These are phyloP conservation scores for Hemiscyllium ocellatum DNA, from an alignment of 2,113 vertebrate genomes.

Conservation along the genomic window DNA sequence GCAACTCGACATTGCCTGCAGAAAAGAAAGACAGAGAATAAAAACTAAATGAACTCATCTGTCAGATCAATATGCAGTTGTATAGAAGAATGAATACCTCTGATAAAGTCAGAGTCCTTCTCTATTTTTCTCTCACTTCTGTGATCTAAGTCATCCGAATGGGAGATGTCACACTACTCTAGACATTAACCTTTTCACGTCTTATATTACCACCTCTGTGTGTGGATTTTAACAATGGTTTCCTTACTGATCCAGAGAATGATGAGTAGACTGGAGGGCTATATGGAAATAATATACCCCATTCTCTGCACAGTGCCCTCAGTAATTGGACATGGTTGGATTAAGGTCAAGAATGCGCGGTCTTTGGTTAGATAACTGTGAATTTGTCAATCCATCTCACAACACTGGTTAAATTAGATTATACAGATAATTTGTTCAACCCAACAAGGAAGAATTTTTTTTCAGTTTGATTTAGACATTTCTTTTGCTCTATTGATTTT, in stretches of 20 bases:
- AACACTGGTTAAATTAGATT: conserved; percentile 12
- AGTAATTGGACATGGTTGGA: not conserved
- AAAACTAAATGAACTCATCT: not conserved
- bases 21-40: not conserved
- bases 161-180: no score
- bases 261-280: not conserved
- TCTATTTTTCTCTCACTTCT: no score
- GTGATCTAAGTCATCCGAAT: no score
- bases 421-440: conserved; percentile 4
- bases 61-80: no score
- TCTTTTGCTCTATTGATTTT: conserved; percentile 22
- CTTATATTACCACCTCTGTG: no score
- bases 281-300: not conserved
- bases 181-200: no score
- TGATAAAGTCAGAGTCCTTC: no score
- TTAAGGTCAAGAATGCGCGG: not conserved
- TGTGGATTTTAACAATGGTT: not conserved
- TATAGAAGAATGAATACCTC: no score
- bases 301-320: not conserved
- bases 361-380: not conserved
- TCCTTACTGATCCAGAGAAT: not conserved
- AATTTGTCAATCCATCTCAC: not conserved
- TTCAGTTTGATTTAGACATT: not conserved
- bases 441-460: not conserved
- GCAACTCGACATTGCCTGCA: not conserved